Conservation (phyloP, 2,797 vertebrate genomes). For the Huso huso region DNA sequence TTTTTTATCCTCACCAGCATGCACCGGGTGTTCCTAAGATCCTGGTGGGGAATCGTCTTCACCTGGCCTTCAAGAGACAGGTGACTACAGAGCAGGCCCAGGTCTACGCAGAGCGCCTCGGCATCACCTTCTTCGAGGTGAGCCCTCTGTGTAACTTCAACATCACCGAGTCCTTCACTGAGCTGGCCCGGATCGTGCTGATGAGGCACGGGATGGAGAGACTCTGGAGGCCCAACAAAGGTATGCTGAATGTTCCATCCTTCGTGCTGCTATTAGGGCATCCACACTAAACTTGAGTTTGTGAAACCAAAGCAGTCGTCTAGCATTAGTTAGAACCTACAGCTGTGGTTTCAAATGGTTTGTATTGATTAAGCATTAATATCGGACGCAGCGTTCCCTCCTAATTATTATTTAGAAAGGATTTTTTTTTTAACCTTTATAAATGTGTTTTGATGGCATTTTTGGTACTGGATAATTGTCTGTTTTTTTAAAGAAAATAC, state of each 20-base stretch:
- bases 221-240: slow-evolving; percentile 77
- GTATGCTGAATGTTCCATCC: slow-evolving; percentile 35
- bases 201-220: slow-evolving; percentile 81
- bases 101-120: slow-evolving; percentile 68
- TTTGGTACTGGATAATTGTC: background rate
- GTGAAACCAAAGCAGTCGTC: background rate
- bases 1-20: slow-evolving; percentile 50
- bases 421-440: background rate
- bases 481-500: background rate
- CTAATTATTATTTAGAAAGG: background rate
- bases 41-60: slow-evolving; percentile 81
- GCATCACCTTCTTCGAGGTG: slow-evolving; percentile 82
- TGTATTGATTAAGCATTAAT: too few species aligned
- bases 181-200: slow-evolving; percentile 75
- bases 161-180: slow-evolving; percentile 80
- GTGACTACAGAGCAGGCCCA: slow-evolving; percentile 81
- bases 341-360: too few species aligned
- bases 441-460: background rate
- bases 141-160: slow-evolving; percentile 85
- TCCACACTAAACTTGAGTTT: background rate
- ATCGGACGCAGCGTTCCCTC: slow-evolving; percentile 14
- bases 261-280: too few species aligned
- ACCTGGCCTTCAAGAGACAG: slow-evolving; percentile 81
- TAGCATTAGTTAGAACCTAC: too few species aligned
- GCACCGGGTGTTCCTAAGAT: slow-evolving; percentile 82